Evolutionary conservation across 2,113 vertebrate genomes (phyloP), one percentile per base, ranked within the genome.

Genomic region (Cyanistes caeruleus): DNA sequence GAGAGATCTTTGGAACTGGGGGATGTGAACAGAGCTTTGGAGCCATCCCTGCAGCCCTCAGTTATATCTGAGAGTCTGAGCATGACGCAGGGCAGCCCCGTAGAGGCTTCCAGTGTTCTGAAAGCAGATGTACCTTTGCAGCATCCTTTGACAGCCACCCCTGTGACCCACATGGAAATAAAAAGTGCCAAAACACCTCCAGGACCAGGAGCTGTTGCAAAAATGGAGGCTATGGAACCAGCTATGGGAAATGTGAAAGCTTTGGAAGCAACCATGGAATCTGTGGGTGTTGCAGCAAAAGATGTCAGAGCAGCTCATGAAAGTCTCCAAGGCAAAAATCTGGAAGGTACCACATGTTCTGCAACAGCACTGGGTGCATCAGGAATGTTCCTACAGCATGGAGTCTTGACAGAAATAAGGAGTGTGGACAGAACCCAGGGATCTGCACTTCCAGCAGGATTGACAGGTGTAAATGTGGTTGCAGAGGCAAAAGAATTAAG

Each of bases 51-150:
- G 49, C 76, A 92, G 44, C 30, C 86, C 19, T 63, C 89, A 5
- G 2, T 70, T 82, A 3, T 19, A 30, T 39, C 77, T 68, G 91
- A 56, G 76, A 37, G 23, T 49, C 73, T 85, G 25, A 78, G 41
- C 10, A 2, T 23, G 46, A 15, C 0, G 0, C 89, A 93, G n/a
- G 15, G 43, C 70, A 79, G 82, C 69, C 18, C 74, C 1, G 0
- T 11, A 3, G 93, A 84, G 23, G 8, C 37, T 75, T 93, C 89
- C 49, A 5, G 51, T 79, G 28, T 87, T 48, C 67, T 76, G 49
- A 81, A 75, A 74, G 46, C 89, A 60, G 70, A 30, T 43, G 25
- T n/a, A 44, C 39, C 89, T 72, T 64, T 64, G 53, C 93, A 97
- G 5, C 89, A 76, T 85, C 22, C 87, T 76, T 60, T 35, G 21